These are phyloP conservation scores for Drosophila paracracens DNA, from an alignment of 2,888 invertebrate species.

Conservation along the genomic window DNA sequence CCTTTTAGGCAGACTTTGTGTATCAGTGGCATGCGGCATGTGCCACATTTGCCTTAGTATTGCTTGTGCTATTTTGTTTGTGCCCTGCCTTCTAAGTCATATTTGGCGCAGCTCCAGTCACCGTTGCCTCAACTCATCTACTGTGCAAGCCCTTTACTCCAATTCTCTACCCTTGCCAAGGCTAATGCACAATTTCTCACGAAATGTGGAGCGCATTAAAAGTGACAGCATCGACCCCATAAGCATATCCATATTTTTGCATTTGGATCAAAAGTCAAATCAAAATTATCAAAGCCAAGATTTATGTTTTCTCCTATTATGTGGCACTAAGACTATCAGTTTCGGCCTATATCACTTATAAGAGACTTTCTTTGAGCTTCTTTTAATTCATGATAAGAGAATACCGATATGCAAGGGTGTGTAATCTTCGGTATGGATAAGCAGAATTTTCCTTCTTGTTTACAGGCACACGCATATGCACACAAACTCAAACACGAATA, in stretches of 20 bases:
- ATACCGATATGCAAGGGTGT: not conserved
- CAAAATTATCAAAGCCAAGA: too few species aligned
- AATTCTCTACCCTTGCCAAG: not conserved
- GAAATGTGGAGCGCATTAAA: not conserved
- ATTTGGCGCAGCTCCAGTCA: constrained; percentile 59
- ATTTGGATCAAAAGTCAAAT: not conserved
- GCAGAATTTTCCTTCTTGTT: not conserved
- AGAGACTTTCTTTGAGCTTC: not conserved
- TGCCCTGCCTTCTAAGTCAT: constrained; percentile 46
- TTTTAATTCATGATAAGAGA: not conserved
- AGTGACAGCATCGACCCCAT: not conserved
- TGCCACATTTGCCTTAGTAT: constrained; percentile 53
- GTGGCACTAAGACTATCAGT: not conserved
- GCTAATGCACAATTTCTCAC: not conserved
- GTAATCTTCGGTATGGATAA: not conserved
- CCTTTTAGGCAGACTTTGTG: constrained; percentile 51
- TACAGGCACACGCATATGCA: not conserved
- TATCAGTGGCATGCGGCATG: constrained; percentile 38
- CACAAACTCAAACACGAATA: not conserved
- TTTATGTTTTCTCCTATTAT: not conserved
- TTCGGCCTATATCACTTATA: not conserved
- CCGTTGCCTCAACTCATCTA: constrained; percentile 17
- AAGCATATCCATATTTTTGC: not conserved
- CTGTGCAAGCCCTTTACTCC: constrained; percentile 6
- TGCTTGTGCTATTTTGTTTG: constrained; percentile 43